phyloP scores from a whole-genome alignment of 1,140 invertebrate genomes.

The Orchesella cincta region DNA sequence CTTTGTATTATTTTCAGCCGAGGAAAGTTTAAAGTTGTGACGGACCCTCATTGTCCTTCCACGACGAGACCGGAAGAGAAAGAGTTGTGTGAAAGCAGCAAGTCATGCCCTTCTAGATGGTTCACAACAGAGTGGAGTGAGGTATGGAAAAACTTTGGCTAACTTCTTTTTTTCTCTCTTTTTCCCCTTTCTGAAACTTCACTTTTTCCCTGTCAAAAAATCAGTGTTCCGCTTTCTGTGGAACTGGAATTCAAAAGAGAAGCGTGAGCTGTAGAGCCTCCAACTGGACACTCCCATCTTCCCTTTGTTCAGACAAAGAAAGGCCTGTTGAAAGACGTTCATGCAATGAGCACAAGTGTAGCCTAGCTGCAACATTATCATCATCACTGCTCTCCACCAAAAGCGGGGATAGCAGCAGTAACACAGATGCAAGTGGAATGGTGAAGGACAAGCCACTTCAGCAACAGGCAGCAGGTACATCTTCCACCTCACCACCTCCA shows the following conservation, averaged over 20 bases:
- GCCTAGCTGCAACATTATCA: slow-evolving; percentile 5
- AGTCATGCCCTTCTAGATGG: slow-evolving; percentile 54
- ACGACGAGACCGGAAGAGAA: slow-evolving; percentile 52
- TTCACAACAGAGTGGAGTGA: slow-evolving; percentile 54
- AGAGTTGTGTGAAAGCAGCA: slow-evolving; percentile 51
- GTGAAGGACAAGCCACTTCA: slow-evolving; percentile 35
- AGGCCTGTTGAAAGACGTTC: slow-evolving; percentile 62
- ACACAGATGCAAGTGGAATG: slow-evolving; percentile 40
- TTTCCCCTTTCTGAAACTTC: slow-evolving; percentile 23
- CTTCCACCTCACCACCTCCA: neutral
- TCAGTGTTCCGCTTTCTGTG: slow-evolving; percentile 68
- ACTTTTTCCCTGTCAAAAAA: neutral
- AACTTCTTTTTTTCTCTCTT: slow-evolving; percentile 19
- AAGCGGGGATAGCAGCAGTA: neutral
- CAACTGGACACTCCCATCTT: slow-evolving; percentile 60
- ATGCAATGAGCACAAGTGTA: slow-evolving; percentile 67
- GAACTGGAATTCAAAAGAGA: slow-evolving; percentile 65
- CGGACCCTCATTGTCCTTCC: slow-evolving; percentile 53
- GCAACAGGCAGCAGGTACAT: neutral
- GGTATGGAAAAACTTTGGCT: slow-evolving; percentile 32
- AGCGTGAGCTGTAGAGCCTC: slow-evolving; percentile 60
- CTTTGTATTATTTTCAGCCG: slow-evolving; percentile 55
- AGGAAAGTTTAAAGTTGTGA: slow-evolving; percentile 53
- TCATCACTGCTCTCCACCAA: neutral
- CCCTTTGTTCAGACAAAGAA: slow-evolving; percentile 61